phyloP scores from a whole-genome alignment of 1,140 invertebrate species.

The Pseudobourletiella spinata region DNA sequence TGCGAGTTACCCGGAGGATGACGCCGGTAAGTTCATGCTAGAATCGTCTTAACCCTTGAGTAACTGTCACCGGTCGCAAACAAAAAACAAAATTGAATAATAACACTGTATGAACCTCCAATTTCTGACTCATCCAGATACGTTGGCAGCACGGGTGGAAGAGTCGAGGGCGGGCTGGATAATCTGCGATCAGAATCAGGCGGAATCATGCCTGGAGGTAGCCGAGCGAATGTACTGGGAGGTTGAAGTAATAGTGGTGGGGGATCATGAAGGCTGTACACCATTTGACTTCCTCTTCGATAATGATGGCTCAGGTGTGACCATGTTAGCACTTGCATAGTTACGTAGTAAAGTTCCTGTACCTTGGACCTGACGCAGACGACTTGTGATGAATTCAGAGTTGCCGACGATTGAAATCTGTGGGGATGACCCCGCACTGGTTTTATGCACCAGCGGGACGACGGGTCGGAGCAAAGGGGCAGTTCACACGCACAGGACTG shows the following conservation, averaged over 20 bases:
- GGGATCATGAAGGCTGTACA: conserved; percentile 10
- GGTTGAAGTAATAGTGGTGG: conserved; percentile 25
- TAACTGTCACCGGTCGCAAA: not conserved
- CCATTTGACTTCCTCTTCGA: conserved; percentile 21
- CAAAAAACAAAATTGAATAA: too few species aligned
- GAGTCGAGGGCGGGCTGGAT: conserved; percentile 25
- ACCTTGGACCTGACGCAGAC: too few species aligned
- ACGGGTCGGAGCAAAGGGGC: conserved; percentile 29
- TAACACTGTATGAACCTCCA: too few species aligned
- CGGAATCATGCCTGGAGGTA: conserved; percentile 15
- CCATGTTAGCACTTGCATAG: not conserved
- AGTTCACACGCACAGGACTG: conserved; percentile 15
- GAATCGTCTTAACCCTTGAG: not conserved
- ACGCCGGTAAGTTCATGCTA: conserved; percentile 4
- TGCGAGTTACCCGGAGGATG: conserved; percentile 32
- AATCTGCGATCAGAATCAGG: conserved; percentile 18
- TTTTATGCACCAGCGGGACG: conserved; percentile 28
- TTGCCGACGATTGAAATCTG: not conserved
- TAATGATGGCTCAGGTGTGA: conserved; percentile 14
- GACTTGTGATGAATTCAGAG: not conserved
- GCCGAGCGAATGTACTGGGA: conserved; percentile 26
- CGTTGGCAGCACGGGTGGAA: conserved; percentile 7
- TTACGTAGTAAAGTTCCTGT: too few species aligned
- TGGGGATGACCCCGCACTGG: conserved; percentile 1
- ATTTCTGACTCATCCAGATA: too few species aligned